Conservation (phyloP, 2,113 vertebrate species). For the Aspiorhynchus laticeps region DNA sequence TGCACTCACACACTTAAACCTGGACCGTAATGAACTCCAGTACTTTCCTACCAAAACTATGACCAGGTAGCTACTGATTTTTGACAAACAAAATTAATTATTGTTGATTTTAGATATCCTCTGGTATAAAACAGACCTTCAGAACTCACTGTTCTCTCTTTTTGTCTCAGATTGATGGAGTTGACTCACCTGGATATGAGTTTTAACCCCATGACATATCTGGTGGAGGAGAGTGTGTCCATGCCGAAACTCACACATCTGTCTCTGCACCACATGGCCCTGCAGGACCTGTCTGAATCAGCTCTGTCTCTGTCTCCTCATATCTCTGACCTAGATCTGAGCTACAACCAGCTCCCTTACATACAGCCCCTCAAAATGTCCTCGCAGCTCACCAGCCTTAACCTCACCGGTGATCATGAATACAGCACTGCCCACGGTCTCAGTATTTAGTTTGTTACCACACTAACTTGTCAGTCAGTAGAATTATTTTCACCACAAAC, state of each 20-base stretch:
- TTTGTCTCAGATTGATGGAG: slow-evolving; percentile 68
- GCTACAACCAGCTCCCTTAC: slow-evolving; percentile 84
- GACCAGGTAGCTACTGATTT: slow-evolving; percentile 70
- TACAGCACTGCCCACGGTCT: not conserved
- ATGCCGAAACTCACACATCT: slow-evolving; percentile 87
- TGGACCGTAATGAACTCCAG: slow-evolving; percentile 93
- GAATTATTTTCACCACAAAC: not conserved
- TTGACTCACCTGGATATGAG: slow-evolving; percentile 82
- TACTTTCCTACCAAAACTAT: slow-evolving; percentile 83
- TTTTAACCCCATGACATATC: slow-evolving; percentile 88
- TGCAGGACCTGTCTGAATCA: slow-evolving; percentile 82
- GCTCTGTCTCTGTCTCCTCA: slow-evolving; percentile 80
- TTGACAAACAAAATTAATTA: not conserved
- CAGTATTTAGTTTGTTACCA: not conserved
- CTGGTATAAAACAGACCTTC: not conserved
- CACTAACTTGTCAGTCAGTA: not conserved
- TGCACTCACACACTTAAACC: slow-evolving; percentile 82
- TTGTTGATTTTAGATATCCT: not conserved
- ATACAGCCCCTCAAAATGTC: slow-evolving; percentile 79
- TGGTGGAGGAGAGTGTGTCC: slow-evolving; percentile 81
- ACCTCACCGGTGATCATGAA: slow-evolving; percentile 72
- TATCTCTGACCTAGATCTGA: slow-evolving; percentile 82
- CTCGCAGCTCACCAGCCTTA: slow-evolving; percentile 72
- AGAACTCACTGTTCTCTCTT: not conserved
- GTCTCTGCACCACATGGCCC: slow-evolving; percentile 81